A percentile compares a stretch with the other conserved stretches of the same genome.
These are phyloP conservation scores for Pseudomyrmex gracilis DNA, from an alignment of 1,140 invertebrate genomes.

Conservation along the genomic window DNA sequence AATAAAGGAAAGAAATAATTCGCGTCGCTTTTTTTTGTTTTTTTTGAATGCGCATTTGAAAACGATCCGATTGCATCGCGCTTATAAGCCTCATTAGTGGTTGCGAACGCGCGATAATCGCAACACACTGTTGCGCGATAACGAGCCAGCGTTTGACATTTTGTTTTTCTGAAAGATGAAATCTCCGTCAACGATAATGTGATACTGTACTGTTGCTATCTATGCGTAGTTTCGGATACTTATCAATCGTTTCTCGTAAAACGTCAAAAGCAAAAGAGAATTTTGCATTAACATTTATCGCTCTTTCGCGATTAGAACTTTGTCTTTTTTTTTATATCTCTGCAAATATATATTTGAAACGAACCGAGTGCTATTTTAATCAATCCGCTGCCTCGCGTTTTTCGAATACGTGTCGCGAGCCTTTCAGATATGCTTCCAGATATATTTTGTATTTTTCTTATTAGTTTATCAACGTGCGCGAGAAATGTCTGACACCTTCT, in stretches of 20 bases:
- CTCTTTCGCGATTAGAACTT: neutral
- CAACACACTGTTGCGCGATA: too few species aligned
- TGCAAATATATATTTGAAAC: conserved; percentile 16
- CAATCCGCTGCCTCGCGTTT: neutral
- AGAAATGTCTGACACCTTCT: neutral
- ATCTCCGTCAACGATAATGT: too few species aligned
- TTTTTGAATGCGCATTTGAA: conserved; percentile 21
- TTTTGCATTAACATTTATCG: too few species aligned
- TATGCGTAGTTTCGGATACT: too few species aligned
- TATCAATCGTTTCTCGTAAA: neutral
- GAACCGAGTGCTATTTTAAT: neutral
- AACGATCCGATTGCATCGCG: conserved; percentile 53
- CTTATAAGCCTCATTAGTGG: conserved; percentile 63
- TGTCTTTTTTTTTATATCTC: neutral
- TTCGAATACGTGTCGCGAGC: neutral
- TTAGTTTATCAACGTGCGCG: neutral
- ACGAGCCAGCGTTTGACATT: too few species aligned
- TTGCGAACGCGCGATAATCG: conserved; percentile 30
- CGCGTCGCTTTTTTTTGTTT: conserved; percentile 19
- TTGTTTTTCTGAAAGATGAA: too few species aligned
- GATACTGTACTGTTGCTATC: too few species aligned
- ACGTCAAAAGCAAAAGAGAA: neutral
- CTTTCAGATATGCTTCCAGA: too few species aligned
- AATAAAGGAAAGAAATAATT: conserved; percentile 30
- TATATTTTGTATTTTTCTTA: neutral